Percentiles rank a stretch among this genome's conserved stretches.
phyloP scores from a whole-genome alignment of 1,140 invertebrate genomes.

The Bombus terrestris region DNA sequence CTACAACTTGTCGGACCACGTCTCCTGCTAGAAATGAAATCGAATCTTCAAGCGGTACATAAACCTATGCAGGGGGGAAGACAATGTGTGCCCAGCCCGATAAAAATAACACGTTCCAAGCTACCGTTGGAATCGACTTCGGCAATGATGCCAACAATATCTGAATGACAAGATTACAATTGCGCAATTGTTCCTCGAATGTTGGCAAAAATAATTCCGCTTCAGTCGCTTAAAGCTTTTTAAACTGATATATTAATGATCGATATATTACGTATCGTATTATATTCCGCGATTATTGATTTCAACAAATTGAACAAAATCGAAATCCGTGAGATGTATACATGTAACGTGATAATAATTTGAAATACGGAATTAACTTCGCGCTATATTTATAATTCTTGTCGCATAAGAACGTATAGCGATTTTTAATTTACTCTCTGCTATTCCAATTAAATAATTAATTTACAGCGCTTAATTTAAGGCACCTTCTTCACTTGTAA shows the following conservation, averaged over 20 bases:
- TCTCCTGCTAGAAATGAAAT: conserved; percentile 21
- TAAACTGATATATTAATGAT: too few species aligned
- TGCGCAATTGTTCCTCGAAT: background rate
- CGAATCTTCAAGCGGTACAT: conserved; percentile 12
- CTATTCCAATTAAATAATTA: background rate
- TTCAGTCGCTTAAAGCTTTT: background rate
- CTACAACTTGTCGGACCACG: background rate
- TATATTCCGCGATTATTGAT: background rate
- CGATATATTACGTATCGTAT: background rate
- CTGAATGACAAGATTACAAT: background rate
- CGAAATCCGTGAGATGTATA: too few species aligned
- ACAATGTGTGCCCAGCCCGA: too few species aligned
- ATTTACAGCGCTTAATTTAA: background rate
- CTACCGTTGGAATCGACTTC: too few species aligned
- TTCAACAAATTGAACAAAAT: background rate
- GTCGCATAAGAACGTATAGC: background rate
- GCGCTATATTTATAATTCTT: background rate
- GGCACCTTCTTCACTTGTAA: background rate
- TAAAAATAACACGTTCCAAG: too few species aligned
- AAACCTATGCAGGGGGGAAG: background rate
- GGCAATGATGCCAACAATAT: too few species aligned
- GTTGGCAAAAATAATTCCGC: background rate
- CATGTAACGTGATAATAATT: background rate
- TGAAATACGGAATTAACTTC: background rate
- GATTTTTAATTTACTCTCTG: background rate